Evolutionary conservation across 2,113 vertebrate genomes (phyloP).

Genomic region (Phoxinus phoxinus): DNA sequence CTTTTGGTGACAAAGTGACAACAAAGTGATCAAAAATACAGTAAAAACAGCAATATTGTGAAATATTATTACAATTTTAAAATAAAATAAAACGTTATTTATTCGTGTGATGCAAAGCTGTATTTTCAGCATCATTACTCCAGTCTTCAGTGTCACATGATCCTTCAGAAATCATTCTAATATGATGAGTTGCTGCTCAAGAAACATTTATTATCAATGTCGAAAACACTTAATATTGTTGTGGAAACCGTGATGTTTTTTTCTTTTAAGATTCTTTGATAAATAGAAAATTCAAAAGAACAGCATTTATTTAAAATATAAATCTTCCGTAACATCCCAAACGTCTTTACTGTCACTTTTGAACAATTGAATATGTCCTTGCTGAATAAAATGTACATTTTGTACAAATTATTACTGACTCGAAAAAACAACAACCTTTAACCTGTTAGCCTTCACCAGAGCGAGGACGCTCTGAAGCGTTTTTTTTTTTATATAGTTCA

Average conservation of each 20-base stretch:
- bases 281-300: background rate
- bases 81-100: background rate
- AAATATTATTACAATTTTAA: background rate
- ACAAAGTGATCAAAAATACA: background rate
- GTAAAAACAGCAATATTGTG: background rate
- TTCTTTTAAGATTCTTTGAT: background rate
- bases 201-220: background rate
- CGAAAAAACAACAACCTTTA: background rate
- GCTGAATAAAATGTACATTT: background rate
- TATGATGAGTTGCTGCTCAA: background rate
- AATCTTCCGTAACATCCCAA: too few relatives aligned
- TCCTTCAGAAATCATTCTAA: background rate
- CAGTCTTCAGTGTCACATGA: background rate
- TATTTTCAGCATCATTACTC: background rate
- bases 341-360: background rate
- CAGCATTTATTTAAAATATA: background rate
- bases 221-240: background rate
- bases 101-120: background rate
- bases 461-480: too few relatives aligned
- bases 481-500: too few relatives aligned
- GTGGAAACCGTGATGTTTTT: too few relatives aligned
- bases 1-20: background rate
- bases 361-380: background rate
- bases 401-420: background rate
- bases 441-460: too few relatives aligned